Evolutionary conservation across 2,113 vertebrate species (phyloP).

Genomic region (Eidolon helvum): DNA sequence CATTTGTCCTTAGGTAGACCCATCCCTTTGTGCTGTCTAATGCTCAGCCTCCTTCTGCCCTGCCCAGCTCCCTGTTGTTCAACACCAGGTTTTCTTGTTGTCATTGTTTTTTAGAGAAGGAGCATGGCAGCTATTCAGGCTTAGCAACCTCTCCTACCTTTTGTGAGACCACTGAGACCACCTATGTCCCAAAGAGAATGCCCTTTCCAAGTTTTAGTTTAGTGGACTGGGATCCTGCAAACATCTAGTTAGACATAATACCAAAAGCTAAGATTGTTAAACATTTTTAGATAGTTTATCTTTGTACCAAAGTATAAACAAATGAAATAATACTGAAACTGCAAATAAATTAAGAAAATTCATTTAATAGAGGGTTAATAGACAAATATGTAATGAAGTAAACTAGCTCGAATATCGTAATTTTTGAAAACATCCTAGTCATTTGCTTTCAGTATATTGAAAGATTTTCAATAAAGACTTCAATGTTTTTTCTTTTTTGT

Average conservation of each 20-base stretch:
- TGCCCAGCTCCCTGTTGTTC: not conserved
- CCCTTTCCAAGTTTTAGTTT: conserved; percentile 3
- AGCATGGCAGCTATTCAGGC: not conserved
- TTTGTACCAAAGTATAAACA: not conserved
- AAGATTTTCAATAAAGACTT: not conserved
- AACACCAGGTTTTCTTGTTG: not conserved
- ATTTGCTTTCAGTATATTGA: not conserved
- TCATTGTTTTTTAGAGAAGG: not conserved
- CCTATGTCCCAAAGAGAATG: not conserved
- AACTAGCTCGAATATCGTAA: not conserved
- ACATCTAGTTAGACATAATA: not conserved
- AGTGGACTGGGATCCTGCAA: not conserved
- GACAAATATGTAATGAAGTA: not conserved
- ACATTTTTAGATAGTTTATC: not conserved
- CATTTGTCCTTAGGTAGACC: not conserved
- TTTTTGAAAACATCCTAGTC: conserved; percentile 5
- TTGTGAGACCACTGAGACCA: not conserved
- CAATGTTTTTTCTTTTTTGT: not conserved
- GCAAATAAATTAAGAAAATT: conserved; percentile 31
- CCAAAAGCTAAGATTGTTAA: not conserved
- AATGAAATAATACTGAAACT: not conserved
- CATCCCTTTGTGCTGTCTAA: not conserved
- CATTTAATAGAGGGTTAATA: not conserved
- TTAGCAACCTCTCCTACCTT: not conserved
- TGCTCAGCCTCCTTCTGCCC: not conserved